A percentile compares a stretch with the other conserved stretches of the same genome.
These are phyloP conservation scores for Helicoverpa assulta DNA, from an alignment of 2,888 invertebrate genomes.

Conservation along the genomic window DNA sequence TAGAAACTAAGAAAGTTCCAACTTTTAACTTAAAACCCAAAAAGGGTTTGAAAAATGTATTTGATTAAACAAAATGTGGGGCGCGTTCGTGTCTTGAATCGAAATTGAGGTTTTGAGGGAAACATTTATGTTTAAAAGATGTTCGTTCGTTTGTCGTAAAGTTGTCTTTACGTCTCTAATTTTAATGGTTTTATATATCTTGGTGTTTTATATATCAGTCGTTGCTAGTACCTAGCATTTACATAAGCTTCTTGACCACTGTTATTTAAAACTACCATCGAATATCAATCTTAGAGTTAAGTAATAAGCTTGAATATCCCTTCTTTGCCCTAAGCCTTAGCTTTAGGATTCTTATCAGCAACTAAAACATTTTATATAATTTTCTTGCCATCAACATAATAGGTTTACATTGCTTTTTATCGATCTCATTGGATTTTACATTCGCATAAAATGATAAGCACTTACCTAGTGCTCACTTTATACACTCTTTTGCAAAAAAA, in stretches of 20 bases:
- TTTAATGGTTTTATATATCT: neutral
- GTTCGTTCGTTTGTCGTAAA: slow-evolving; percentile 8
- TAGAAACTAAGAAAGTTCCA: slow-evolving; percentile 36
- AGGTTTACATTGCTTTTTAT: slow-evolving; percentile 11
- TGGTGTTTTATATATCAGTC: neutral
- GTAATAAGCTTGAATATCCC: neutral
- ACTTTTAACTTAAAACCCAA: slow-evolving; percentile 38
- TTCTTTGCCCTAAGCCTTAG: neutral
- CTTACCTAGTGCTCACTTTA: neutral
- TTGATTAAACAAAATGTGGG: slow-evolving; percentile 58
- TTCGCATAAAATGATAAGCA: slow-evolving; percentile 2
- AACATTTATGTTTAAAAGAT: slow-evolving; percentile 6
- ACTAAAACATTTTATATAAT: slow-evolving; percentile 22
- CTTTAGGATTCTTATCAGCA: slow-evolving; percentile 9
- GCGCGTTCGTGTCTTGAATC: slow-evolving; percentile 61
- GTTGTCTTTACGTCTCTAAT: slow-evolving; percentile 12
- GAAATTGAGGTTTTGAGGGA: slow-evolving; percentile 44
- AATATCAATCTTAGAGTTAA: no score
- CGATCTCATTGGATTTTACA: slow-evolving; percentile 6
- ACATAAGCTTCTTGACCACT: no score
- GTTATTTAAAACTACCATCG: no score
- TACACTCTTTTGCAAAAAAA: no score
- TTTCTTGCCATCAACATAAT: slow-evolving; percentile 1
- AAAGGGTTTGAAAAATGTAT: slow-evolving; percentile 51
- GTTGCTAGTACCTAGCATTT: no score